Percentiles rank a stretch among this genome's conserved stretches.
These are phyloP conservation scores for Nymphicus hollandicus DNA, from an alignment of 2,113 vertebrate genomes.

Conservation along the genomic window DNA sequence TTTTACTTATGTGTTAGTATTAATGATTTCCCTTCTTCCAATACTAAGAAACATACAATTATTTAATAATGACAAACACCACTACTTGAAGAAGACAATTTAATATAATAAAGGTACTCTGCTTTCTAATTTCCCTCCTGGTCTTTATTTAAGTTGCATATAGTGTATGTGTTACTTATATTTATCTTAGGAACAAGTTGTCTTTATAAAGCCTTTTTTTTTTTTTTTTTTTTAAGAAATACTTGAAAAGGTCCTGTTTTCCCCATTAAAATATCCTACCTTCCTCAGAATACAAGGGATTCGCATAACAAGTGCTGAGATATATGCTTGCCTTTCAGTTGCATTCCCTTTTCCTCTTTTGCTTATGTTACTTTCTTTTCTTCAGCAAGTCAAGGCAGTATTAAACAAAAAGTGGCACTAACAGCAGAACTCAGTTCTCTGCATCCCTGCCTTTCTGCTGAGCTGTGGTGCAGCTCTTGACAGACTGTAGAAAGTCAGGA, in stretches of 20 bases:
- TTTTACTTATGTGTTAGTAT: not conserved
- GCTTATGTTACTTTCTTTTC: not conserved
- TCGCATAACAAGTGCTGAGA: not conserved
- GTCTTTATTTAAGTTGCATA: not conserved
- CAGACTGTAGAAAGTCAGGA: not conserved
- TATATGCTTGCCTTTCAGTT: not conserved
- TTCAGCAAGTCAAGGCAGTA: not conserved
- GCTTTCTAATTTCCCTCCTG: not conserved
- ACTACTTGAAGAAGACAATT: not conserved
- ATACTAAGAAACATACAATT: not conserved
- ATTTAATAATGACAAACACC: not conserved
- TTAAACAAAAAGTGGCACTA: not conserved
- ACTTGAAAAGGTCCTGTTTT: not conserved
- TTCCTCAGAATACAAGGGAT: not conserved
- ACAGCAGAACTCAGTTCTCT: not conserved
- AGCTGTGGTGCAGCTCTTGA: not conserved
- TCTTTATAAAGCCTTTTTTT: not conserved
- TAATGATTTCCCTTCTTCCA: not conserved
- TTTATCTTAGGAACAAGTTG: not conserved
- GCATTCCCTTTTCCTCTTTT: not conserved
- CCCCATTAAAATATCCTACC: not conserved
- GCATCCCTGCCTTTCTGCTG: not conserved
- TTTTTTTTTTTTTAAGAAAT: not conserved
- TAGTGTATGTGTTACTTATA: not conserved
- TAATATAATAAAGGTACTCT: not conserved